Evolutionary conservation across 2,888 invertebrate species (phyloP), one percentile per base, ranked within the genome.

Genomic region (Helleia helle): DNA sequence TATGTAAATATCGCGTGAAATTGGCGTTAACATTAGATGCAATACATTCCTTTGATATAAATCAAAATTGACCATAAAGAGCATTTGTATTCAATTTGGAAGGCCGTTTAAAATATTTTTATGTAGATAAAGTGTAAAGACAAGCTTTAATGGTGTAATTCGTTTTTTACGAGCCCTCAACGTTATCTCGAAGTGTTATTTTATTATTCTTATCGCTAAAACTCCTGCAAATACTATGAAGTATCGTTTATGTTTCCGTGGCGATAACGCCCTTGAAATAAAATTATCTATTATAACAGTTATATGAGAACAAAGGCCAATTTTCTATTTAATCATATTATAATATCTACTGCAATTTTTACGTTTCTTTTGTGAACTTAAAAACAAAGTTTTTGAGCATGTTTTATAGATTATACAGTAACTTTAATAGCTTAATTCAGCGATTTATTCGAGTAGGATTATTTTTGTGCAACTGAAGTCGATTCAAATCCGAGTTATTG

Each of bases 111-210:
- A 46, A 17, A 6, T 31, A 17, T 44, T 42, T 50, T 49, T 51
- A 54, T 55, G 54, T 49, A 54, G 51, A 54, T 54, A 52, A 45
- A 51, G 40, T 40, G 47, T 48, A 44, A 49, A 46, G 49, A 49
- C 52, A 54, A 51, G 55, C 54, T 52, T 60, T 58, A 54, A 54
- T 49, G 48, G 55, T 49, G 47, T 55, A 52, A 58, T 62, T 56
- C 51, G 55, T 51, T 55, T 59, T 62, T 62, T 50, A 54, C 54
- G 49, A 50, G 42, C 51, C 43, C 50, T 37, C 40, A 48, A 37
- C 48, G 54, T 59, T 59, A 60, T 61, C 59, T 49, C 37, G 24
- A 42, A 46, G 44, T 50, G 53, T 44, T 55, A 51, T 55, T 57
- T 57, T 57, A 55, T 58, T 56, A 49, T 53, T 50, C 48, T 51